Conservation (phyloP, 2,797 vertebrate species). For the Hydrophis major region DNA sequence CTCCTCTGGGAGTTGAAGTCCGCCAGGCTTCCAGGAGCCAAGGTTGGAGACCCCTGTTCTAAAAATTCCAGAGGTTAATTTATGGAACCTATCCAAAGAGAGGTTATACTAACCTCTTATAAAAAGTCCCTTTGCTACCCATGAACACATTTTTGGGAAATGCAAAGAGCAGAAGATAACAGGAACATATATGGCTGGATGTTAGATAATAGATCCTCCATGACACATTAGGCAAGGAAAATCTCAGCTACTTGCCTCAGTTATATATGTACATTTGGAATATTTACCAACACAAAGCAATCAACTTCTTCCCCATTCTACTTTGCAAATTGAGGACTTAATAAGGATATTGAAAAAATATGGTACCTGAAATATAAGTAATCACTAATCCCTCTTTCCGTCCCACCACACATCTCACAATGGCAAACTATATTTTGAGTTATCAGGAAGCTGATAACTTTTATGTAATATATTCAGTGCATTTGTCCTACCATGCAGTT, state of each 20-base stretch:
- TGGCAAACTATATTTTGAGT: not conserved
- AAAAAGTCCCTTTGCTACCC: not conserved
- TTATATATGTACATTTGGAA: not conserved
- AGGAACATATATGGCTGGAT: not conserved
- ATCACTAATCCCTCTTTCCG: not conserved
- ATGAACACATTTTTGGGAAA: not conserved
- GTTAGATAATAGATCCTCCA: not conserved
- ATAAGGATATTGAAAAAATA: not conserved
- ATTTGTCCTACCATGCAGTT: constrained; percentile 19
- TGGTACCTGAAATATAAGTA: not conserved
- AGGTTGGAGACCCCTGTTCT: too few relatives aligned
- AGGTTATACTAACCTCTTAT: not conserved
- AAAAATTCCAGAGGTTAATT: not conserved
- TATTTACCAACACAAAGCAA: too few relatives aligned
- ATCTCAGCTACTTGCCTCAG: not conserved
- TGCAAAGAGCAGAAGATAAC: not conserved
- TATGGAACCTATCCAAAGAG: not conserved
- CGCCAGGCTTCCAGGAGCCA: too few relatives aligned
- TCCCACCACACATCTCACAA: not conserved
- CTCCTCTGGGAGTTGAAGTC: too few relatives aligned
- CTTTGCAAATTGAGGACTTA: too few relatives aligned
- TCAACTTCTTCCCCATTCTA: too few relatives aligned
- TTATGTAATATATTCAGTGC: not conserved
- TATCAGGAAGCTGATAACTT: not conserved
- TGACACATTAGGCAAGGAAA: not conserved